These are phyloP conservation scores for Papilio glaucus DNA, from an alignment of 1,140 invertebrate species.

Conservation along the genomic window DNA sequence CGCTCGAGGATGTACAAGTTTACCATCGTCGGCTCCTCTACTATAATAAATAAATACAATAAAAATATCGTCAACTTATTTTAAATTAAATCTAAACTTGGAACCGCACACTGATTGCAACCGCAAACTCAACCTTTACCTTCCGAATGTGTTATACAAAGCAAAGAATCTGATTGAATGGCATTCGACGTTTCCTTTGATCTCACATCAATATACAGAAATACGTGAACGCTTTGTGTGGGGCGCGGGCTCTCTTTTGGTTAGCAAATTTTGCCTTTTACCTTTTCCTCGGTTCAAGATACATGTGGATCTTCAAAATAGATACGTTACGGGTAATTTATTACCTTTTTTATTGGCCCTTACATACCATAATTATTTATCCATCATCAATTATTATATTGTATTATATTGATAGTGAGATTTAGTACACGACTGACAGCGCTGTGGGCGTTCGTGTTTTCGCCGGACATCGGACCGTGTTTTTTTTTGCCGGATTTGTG, in stretches of 20 bases:
- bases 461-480: too few species aligned
- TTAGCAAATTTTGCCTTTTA: neutral
- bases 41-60: too few species aligned
- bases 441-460: too few species aligned
- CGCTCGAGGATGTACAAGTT: too few species aligned
- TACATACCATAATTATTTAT: too few species aligned
- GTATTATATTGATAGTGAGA: too few species aligned
- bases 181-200: neutral
- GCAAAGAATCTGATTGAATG: slow-evolving; percentile 8
- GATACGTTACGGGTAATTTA: neutral
- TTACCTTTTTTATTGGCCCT: neutral
- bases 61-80: neutral
- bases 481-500: too few species aligned
- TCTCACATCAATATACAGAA: slow-evolving; percentile 1
- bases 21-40: too few species aligned
- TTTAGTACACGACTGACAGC: too few species aligned
- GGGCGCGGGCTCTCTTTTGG: neutral
- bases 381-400: too few species aligned
- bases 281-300: neutral
- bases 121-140: neutral
- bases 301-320: neutral
- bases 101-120: neutral
- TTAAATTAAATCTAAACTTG: neutral
- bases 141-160: slow-evolving; percentile 7
- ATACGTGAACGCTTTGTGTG: slow-evolving; percentile 2